phyloP scores from a whole-genome alignment of 2,113 vertebrate genomes.

The Stictonetta naevosa region DNA sequence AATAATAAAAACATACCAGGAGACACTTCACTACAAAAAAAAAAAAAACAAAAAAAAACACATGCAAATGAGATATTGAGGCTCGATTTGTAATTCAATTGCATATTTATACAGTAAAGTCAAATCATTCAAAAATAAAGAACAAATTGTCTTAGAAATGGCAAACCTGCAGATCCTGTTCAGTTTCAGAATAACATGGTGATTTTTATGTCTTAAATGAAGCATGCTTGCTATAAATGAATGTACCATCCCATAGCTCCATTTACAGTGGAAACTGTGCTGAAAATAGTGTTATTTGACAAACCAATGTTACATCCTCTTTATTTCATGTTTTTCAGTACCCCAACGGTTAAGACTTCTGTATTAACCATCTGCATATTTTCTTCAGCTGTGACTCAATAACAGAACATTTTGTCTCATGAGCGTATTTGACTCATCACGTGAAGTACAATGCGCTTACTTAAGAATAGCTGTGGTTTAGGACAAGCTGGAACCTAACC shows the following conservation, averaged over 20 bases:
- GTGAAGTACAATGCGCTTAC: constrained; percentile 55
- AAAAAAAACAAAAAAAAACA: neutral
- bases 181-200: neutral
- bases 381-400: constrained; percentile 52
- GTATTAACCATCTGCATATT: constrained; percentile 58
- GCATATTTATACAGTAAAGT: neutral
- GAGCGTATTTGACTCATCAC: constrained; percentile 27
- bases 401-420: constrained; percentile 38
- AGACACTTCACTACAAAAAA: neutral
- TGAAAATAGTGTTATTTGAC: constrained; percentile 37
- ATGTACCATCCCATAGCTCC: neutral
- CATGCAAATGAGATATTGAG: neutral
- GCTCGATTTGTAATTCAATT: neutral
- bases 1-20: neutral
- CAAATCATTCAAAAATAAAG: neutral
- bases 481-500: constrained; percentile 19
- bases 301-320: neutral
- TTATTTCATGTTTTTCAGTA: neutral
- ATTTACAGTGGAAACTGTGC: neutral
- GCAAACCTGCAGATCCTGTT: neutral
- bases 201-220: neutral
- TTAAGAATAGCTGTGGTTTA: neutral
- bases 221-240: neutral
- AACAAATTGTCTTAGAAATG: neutral
- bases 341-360: constrained; percentile 52